Evolutionary conservation across 2,888 invertebrate genomes (phyloP).

Genomic region (Microdon myrmicae): DNA sequence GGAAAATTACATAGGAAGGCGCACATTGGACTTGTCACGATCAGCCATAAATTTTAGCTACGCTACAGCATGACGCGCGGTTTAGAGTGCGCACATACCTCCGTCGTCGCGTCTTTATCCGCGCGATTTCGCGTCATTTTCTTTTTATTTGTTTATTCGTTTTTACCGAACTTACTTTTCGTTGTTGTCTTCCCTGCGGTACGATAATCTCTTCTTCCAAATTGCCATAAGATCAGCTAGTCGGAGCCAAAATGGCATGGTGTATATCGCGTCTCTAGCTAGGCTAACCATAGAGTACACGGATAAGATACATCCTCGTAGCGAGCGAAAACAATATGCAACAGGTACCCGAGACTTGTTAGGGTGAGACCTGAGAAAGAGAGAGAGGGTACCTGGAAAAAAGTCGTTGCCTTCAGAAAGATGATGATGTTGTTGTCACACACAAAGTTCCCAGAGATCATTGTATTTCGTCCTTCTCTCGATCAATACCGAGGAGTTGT

Average conservation of each 20-base stretch:
- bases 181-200: conserved; percentile 16
- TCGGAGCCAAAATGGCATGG: conserved; percentile 2
- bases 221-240: conserved; percentile 39
- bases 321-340: conserved; percentile 36
- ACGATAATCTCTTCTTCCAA: conserved; percentile 42
- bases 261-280: conserved; percentile 3
- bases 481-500: background rate
- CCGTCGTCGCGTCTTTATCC: conserved; percentile 1
- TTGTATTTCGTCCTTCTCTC: background rate
- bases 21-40: conserved; percentile 56
- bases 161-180: conserved; percentile 3
- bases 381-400: conserved; percentile 12
- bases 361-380: background rate
- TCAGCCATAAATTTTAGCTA: conserved; percentile 54
- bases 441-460: conserved; percentile 49
- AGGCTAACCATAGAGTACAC: conserved; percentile 45
- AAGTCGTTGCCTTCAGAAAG: background rate
- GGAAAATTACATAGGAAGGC: conserved; percentile 56
- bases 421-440: conserved; percentile 52
- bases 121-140: conserved; percentile 8
- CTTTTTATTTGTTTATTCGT: conserved; percentile 3
- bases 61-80: conserved; percentile 28
- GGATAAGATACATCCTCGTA: conserved; percentile 40
- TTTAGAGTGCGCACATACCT: conserved; percentile 22
- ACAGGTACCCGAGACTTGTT: conserved; percentile 20